A percentile compares a stretch with the other conserved stretches of the same genome.
Conservation (phyloP, 2,113 vertebrate species). For the Clarias gariepinus region DNA sequence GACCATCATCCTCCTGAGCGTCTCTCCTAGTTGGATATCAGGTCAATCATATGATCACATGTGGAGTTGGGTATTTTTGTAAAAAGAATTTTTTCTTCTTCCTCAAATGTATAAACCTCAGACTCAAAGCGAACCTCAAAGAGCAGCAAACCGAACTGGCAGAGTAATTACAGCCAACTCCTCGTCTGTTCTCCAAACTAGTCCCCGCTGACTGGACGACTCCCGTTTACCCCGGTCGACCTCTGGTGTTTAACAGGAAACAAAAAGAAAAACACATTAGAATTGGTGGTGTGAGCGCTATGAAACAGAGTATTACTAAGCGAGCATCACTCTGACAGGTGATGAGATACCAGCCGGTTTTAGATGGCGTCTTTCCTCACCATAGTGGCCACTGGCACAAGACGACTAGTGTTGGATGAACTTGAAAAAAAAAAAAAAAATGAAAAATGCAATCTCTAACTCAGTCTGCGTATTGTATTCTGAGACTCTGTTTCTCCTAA, state of each 20-base stretch:
- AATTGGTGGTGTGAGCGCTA: neutral
- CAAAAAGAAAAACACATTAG: neutral
- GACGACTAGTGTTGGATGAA: conserved; percentile 48
- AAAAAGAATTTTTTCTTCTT: conserved; percentile 3
- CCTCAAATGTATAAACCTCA: conserved; percentile 66
- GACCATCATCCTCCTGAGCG: conserved; percentile 25
- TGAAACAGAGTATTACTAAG: conserved; percentile 32
- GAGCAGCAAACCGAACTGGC: conserved; percentile 28
- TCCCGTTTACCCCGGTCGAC: conserved; percentile 4
- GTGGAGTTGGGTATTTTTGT: conserved; percentile 34
- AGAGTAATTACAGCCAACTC: conserved; percentile 15
- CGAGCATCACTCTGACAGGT: neutral
- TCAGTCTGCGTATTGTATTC: conserved; percentile 46
- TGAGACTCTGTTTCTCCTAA: conserved; percentile 47
- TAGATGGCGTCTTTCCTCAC: conserved; percentile 2
- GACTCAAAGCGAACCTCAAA: conserved; percentile 69
- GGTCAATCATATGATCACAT: conserved; percentile 43
- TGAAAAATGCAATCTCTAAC: conserved; percentile 52
- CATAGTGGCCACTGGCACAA: conserved; percentile 17
- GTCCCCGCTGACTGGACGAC: conserved; percentile 28
- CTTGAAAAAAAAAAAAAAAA: conserved; percentile 24
- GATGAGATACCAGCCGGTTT: conserved; percentile 15
- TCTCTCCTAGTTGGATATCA: conserved; percentile 25
- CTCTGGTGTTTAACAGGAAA: conserved; percentile 1
- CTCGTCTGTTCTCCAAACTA: neutral